These are phyloP conservation scores for Corvus hawaiiensis DNA, from an alignment of 2,113 vertebrate genomes.

Conservation along the genomic window DNA sequence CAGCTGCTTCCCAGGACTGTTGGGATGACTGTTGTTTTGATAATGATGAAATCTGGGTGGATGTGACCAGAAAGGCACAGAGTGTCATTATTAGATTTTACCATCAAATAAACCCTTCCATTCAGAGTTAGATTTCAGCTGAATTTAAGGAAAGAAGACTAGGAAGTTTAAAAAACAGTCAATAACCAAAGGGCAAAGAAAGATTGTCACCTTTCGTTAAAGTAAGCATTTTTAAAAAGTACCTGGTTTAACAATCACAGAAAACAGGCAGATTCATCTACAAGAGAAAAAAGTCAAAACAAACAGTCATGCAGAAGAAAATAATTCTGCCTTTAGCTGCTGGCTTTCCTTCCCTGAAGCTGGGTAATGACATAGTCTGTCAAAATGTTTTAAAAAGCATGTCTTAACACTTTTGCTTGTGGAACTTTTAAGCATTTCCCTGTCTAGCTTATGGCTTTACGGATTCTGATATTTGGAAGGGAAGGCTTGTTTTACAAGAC, in stretches of 20 bases:
- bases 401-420: not conserved
- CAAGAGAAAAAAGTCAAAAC: not conserved
- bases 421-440: not conserved
- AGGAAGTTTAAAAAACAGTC: not conserved
- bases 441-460: not conserved
- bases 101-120: not conserved
- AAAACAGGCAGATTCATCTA: not conserved
- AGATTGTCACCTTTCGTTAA: accelerated
- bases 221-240: not conserved
- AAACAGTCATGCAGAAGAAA: not conserved
- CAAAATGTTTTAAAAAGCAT: not conserved
- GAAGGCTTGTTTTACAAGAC: not conserved
- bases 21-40: not conserved
- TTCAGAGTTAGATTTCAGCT: not conserved
- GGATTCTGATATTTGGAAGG: not conserved
- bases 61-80: not conserved
- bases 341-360: not conserved
- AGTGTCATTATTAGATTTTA: not conserved
- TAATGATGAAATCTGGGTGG: not conserved
- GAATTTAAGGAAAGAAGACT: not conserved
- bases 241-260: not conserved
- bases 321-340: not conserved
- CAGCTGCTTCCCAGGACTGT: not conserved
- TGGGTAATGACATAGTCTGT: not conserved
- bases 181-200: not conserved